Evolutionary conservation across 2,113 vertebrate species (phyloP).

Genomic region (Silurus meridionalis): DNA sequence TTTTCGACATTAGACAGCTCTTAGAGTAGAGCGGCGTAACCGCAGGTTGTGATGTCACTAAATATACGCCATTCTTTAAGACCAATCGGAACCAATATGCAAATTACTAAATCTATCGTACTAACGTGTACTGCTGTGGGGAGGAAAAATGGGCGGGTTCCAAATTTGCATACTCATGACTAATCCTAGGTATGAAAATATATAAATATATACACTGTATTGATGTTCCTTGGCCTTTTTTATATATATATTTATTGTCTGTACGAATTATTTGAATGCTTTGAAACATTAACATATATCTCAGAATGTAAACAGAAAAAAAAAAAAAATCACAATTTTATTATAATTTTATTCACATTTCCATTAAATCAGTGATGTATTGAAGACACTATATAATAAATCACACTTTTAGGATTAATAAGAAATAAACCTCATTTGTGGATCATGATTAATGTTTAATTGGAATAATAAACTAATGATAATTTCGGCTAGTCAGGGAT

Average conservation of each 20-base stretch:
- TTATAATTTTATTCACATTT: not conserved
- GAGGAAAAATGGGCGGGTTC: not conserved
- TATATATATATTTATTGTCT: not conserved
- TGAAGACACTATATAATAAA: not conserved
- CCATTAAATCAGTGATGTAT: not conserved
- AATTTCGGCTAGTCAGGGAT: not conserved
- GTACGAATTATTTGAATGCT: not conserved
- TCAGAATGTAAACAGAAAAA: not conserved
- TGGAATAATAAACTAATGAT: not conserved
- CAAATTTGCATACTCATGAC: not conserved
- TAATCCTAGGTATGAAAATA: not conserved
- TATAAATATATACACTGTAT: not conserved
- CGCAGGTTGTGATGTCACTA: not conserved
- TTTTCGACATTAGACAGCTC: not conserved
- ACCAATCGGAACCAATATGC: not conserved
- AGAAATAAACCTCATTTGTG: no score
- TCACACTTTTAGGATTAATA: not conserved
- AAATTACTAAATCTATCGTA: not conserved
- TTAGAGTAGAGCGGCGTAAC: not conserved
- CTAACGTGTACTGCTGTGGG: no score
- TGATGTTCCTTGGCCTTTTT: not conserved
- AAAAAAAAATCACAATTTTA: no score
- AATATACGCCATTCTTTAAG: not conserved
- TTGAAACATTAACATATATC: not conserved
- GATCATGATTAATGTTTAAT: not conserved